These are phyloP conservation scores for Batillaria attramentaria DNA, from an alignment of 1,140 invertebrate genomes.

Conservation along the genomic window DNA sequence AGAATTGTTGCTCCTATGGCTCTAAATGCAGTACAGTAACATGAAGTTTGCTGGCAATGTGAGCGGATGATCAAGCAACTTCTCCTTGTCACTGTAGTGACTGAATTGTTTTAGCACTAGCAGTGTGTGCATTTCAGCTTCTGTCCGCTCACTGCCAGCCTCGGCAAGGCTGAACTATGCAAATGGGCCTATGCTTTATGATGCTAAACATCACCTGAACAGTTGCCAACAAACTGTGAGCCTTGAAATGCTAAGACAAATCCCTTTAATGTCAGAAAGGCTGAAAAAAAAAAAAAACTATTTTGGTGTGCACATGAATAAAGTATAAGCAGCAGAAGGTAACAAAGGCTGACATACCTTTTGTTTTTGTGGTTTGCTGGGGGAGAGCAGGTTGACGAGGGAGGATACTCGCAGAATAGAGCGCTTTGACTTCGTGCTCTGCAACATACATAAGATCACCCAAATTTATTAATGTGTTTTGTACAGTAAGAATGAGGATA, in stretches of 20 bases:
- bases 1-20: too few species aligned
- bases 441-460: constrained; percentile 31
- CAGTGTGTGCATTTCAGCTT: too few species aligned
- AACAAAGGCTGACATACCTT: constrained; percentile 6
- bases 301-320: not conserved
- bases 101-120: too few species aligned
- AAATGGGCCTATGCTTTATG: too few species aligned
- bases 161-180: too few species aligned
- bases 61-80: too few species aligned
- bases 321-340: constrained; percentile 10
- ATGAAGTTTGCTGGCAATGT: too few species aligned
- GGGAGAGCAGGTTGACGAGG: constrained; percentile 58
- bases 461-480: too few species aligned
- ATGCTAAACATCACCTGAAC: not conserved
- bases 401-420: constrained; percentile 52
- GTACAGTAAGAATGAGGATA: too few species aligned
- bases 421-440: constrained; percentile 50
- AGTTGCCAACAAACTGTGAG: not conserved
- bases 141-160: too few species aligned
- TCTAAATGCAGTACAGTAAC: not conserved
- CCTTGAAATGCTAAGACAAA: not conserved
- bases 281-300: constrained; percentile 13
- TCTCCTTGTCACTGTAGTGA: too few species aligned
- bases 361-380: constrained; percentile 45
- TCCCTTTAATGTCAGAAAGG: not conserved